Base-by-base conservation (phyloP, 2,113 vertebrate genomes). In the Toxotes chatareus region DNA sequence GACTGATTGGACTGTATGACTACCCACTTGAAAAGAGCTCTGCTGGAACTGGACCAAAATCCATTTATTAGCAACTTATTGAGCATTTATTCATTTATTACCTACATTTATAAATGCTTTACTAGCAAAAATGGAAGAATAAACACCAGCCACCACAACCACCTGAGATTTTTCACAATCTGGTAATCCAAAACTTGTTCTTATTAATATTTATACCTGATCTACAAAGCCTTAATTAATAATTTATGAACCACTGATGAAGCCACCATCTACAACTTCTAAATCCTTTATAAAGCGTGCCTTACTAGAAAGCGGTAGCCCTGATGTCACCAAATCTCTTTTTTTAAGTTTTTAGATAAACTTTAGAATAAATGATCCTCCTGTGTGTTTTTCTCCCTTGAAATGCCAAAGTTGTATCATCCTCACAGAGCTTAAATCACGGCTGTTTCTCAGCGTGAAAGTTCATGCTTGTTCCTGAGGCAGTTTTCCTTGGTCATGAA, bases 401-500 rank as follows among this genome's bases (percentile, higher is more conserved):
- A 68, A 67, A 4, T 21, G 16, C 3, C 61, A 16, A 4, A 56
- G 32, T 14, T 38, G 12, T 55, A 36, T 38, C 31, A 19, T 55
- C n/a, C 21, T 60, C 60, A 23, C 42, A 38, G 7, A 62, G 16
- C 21, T 66, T 38, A 27, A 76, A 84, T 27, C 0, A 3, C 17
- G 23, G 16, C 5, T 31, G 13, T 46, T 76, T 73, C 47, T 32
- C 5, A 40, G 32, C 49, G 0, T 53, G 1, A 46, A 68, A 21
- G 16, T 73, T 78, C 5, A 53, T 32, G 77, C 23, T 51, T 3
- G 1, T 69, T 73, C 59, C 46, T 0, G 34, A 53, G 46, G 44
- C 66, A n/a, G 23, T 56, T 73, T 59, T 72, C 27, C 0, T 53
- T 46, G 46, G 32, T 72, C 34, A 40, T 38, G 17, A 73, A 63